Percentiles rank a stretch among this genome's conserved stretches.
These are phyloP conservation scores for Sebastes diploproa DNA, from an alignment of 2,797 vertebrate species.

Conservation along the genomic window DNA sequence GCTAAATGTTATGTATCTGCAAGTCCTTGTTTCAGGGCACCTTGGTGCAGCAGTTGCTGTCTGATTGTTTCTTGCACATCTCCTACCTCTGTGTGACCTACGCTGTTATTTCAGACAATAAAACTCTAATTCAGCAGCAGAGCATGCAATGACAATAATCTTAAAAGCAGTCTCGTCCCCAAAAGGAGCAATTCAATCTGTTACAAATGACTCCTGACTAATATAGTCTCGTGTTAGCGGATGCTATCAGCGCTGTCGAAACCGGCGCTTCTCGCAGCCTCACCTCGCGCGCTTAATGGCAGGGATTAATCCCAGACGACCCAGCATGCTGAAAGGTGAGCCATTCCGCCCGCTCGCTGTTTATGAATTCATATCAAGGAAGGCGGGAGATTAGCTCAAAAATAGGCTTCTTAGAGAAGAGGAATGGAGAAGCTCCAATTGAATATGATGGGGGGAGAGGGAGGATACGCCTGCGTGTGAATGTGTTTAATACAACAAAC, in stretches of 20 bases:
- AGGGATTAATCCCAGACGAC: conserved; percentile 55
- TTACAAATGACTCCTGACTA: conserved; percentile 43
- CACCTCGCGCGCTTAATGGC: conserved; percentile 39
- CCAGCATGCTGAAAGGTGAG: conserved; percentile 41
- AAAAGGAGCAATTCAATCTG: conserved; percentile 34
- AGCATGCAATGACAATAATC: conserved; percentile 18
- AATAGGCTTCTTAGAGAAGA: conserved; percentile 36
- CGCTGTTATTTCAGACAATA: conserved; percentile 19
- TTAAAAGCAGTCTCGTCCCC: conserved; percentile 18
- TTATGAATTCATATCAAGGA: conserved; percentile 59
- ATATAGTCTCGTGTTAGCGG: conserved; percentile 22
- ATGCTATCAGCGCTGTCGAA: conserved; percentile 50
- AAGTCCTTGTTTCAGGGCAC: neutral
- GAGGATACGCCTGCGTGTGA: neutral
- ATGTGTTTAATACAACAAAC: conserved; percentile 77
- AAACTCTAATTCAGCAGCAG: conserved; percentile 6
- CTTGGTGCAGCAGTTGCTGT: neutral
- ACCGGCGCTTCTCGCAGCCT: conserved; percentile 19
- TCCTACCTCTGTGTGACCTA: conserved; percentile 29
- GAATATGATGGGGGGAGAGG: conserved; percentile 14
- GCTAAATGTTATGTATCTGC: neutral
- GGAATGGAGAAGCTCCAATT: conserved; percentile 36
- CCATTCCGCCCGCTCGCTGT: conserved; percentile 11
- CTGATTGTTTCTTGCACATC: neutral
- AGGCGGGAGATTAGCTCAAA: conserved; percentile 53